A percentile compares a stretch with the other conserved stretches of the same genome.
Evolutionary conservation across 2,888 invertebrate genomes (phyloP).

Genomic region (Argynnis bischoffii): DNA sequence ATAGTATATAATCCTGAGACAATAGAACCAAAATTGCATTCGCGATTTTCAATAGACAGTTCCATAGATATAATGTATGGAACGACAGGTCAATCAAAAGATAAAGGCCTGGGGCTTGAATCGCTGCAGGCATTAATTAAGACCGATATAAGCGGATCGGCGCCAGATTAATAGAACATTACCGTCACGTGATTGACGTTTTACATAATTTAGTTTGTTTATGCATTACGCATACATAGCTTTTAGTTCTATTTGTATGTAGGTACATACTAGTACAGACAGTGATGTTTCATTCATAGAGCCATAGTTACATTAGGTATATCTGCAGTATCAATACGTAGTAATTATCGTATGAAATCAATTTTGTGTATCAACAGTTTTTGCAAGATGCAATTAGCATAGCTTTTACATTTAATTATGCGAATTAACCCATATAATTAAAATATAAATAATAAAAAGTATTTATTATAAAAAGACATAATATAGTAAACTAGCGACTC

Average conservation of each 20-base stretch:
- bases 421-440: too few relatives aligned
- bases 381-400: too few relatives aligned
- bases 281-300: not conserved
- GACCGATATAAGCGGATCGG: constrained; percentile 70
- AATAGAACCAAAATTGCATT: constrained; percentile 36
- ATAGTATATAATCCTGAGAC: constrained; percentile 29
- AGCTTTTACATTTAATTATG: too few relatives aligned
- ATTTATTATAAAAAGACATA: too few relatives aligned
- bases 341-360: too few relatives aligned
- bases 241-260: constrained; percentile 5
- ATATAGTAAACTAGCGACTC: too few relatives aligned
- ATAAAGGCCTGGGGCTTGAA: constrained; percentile 66
- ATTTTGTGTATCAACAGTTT: too few relatives aligned
- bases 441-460: too few relatives aligned
- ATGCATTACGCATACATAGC: constrained; percentile 14
- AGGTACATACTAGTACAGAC: not conserved
- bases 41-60: constrained; percentile 28
- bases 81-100: constrained; percentile 73
- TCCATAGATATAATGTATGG: constrained; percentile 40
- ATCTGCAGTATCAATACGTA: too few relatives aligned
- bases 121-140: constrained; percentile 69
- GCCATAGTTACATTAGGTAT: not conserved
- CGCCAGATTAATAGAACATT: constrained; percentile 47
- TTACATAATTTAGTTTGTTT: constrained; percentile 37
- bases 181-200: constrained; percentile 39